Base-by-base conservation (phyloP, 2,113 vertebrate genomes). In the Propithecus coquereli region DNA sequence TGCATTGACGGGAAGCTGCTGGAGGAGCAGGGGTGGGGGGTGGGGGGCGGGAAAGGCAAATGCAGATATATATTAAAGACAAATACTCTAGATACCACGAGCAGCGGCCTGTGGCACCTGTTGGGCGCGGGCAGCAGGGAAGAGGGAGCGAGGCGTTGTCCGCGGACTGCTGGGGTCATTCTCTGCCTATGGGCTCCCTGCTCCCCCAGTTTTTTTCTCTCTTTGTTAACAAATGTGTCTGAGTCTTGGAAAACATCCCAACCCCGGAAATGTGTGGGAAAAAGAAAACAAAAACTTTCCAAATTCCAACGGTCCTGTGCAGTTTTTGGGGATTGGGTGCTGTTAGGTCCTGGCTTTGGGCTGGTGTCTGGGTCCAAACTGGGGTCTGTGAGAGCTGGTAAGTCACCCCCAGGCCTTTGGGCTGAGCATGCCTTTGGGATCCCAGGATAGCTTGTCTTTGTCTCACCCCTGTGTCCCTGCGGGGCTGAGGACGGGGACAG, bases 191-290 rank as follows among this genome's bases (percentile, higher is more conserved):
- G 57, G 97, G 97, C 91, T 88, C 96, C 94, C 97, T 93, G 95
- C 96, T 97, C 94, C 96, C 95, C 97, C 90, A 73, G 85, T 80
- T 97, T 98, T 96, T 97, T 96, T 93, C 91, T 97, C 95, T 98
- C 98, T 98, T 98, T 97, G 98, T 98, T 97, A 98, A 97, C 97
- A 98, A 98, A 98, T 94, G 98, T 98, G 98, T 98, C 98, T 96
- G 95, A 98, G 98, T 98, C 98, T 98, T 98, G 98, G 97, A 97
- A 97, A 98, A 97, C 96, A 97, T 91, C 97, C 97, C 96, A 97
- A 98, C 95, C 97, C 97, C 84, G 77, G 98, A 98, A 98, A 98
- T 98, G 97, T 98, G 98, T 98, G 98, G 97, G 98, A 97, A 98
- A 97, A 98, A 98, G 96, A 96, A 97, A 98, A 98, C 95, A 96